These are phyloP conservation scores for Poecilia velifera DNA, from an alignment of 2,797 vertebrate genomes.

Conservation along the genomic window DNA sequence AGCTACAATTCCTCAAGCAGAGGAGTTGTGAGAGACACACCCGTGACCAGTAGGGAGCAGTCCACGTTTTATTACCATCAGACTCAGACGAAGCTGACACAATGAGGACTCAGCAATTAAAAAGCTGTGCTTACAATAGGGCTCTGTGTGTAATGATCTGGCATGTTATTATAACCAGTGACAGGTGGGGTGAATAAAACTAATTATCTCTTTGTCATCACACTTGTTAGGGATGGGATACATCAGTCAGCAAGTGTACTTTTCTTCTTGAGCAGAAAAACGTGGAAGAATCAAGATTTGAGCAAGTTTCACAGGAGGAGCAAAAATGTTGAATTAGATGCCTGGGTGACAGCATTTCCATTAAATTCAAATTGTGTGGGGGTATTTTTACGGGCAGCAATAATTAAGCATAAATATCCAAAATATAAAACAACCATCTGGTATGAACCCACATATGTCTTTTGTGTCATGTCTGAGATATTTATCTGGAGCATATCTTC, in stretches of 20 bases:
- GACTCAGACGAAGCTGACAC: not conserved
- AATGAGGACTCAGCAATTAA: not conserved
- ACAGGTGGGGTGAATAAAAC: not conserved
- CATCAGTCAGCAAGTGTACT: not conserved
- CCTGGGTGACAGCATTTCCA: not conserved
- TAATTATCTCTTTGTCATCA: not conserved
- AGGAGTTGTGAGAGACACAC: not conserved
- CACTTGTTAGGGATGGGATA: not conserved
- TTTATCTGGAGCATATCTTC: not conserved
- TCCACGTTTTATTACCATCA: not conserved
- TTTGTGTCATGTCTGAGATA: not conserved
- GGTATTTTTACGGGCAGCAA: not conserved
- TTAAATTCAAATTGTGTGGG: not conserved
- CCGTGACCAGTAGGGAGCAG: not conserved
- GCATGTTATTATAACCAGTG: not conserved
- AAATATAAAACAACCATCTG: not conserved
- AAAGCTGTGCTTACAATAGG: not conserved
- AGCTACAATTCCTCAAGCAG: not conserved
- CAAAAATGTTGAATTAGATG: not conserved
- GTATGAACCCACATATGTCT: not conserved
- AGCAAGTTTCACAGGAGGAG: not conserved
- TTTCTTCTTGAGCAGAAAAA: not conserved
- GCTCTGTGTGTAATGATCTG: not conserved
- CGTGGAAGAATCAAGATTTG: not conserved
- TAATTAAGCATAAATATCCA: not conserved